Percentiles rank a stretch among this genome's conserved stretches.
Evolutionary conservation across 2,113 vertebrate species (phyloP).

Genomic region (Cynoglossus semilaevis): DNA sequence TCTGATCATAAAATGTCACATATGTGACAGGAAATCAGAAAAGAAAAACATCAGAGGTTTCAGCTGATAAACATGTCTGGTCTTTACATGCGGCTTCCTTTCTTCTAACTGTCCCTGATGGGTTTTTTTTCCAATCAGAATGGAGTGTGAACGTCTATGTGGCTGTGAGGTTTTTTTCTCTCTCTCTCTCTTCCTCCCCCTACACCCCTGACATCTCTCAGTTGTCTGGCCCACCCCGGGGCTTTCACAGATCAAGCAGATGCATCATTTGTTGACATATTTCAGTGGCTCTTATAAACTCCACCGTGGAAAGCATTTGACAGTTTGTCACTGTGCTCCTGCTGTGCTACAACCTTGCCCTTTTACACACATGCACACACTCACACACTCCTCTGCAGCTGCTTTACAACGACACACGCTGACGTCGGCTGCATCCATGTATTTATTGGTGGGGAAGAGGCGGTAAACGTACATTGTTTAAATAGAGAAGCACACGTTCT

Average conservation of each 20-base stretch:
- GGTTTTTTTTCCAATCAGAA: constrained; percentile 4
- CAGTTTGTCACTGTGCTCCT: constrained; percentile 15
- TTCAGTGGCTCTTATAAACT: constrained; percentile 35
- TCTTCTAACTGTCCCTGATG: not conserved
- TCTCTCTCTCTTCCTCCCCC: too few relatives aligned
- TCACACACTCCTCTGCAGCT: not conserved
- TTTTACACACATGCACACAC: too few relatives aligned
- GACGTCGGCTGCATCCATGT: constrained; percentile 49
- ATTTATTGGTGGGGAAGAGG: constrained; percentile 19
- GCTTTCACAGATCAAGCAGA: constrained; percentile 8
- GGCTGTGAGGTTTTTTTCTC: constrained; percentile 3
- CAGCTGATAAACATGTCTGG: not conserved
- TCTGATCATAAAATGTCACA: too few relatives aligned
- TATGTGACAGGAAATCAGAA: not conserved
- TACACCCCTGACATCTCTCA: constrained; percentile 15
- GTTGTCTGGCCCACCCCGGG: constrained; percentile 11
- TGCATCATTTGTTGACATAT: constrained; percentile 48
- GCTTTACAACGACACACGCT: constrained; percentile 53
- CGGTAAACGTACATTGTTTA: constrained; percentile 22
- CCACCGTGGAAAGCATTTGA: constrained; percentile 32
- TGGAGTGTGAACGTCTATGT: not conserved
- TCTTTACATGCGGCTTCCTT: not conserved
- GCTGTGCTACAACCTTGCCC: constrained; percentile 3
- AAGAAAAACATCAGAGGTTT: not conserved
- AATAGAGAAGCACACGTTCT: constrained; percentile 20